Base-by-base conservation (phyloP, 2,888 invertebrate genomes). In the Heliconius charithonia region DNA sequence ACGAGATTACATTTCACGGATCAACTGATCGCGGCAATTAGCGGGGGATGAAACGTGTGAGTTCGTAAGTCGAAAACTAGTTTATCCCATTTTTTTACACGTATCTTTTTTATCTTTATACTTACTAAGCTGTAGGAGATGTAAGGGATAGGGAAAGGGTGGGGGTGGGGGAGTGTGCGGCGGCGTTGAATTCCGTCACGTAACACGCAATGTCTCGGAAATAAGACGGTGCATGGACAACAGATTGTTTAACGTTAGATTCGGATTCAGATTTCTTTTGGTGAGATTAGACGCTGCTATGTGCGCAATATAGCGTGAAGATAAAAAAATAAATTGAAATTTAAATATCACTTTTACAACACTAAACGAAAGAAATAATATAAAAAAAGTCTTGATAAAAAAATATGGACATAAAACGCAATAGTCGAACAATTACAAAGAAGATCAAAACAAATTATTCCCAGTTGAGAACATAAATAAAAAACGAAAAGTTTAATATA, bases 11-110 rank as follows among this genome's bases (percentile, higher is more conserved):
- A 69, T 41, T 69, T 69, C 69, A 69, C 69, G 41, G 25, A n/a
- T 41, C 69, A 69, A 69, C 45, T 69, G 69, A 69, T 69, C 41
- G 69, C 25, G 69, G 25, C 69, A 69, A 69, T 69, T 69, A 45
- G 45, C 66, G 32, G 29, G 25, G 69, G 25, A 69, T 45, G 25
- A 69, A 69, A 69, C 69, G 41, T 69, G 69, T 45, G 69, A 45
- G 27, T 29, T 27, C 45, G 37, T 25, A 45, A 67, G 67, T 16
- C 2, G 13, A 25, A 16, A 37, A 67, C n/a, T 41, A 22, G 41
- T 13, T 41, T 25, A 45, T 25, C 25, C 41, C n/a, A 59, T 10
- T 59, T 22, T 25, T 13, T 25, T 66, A 29, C 29, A 32, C 27
- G n/a, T 59, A 1, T n/a, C n/a, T 59, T n/a, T 59, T 59, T 59